Conservation (phyloP, 2,888 invertebrate genomes). For the Penaeus monodon region DNA sequence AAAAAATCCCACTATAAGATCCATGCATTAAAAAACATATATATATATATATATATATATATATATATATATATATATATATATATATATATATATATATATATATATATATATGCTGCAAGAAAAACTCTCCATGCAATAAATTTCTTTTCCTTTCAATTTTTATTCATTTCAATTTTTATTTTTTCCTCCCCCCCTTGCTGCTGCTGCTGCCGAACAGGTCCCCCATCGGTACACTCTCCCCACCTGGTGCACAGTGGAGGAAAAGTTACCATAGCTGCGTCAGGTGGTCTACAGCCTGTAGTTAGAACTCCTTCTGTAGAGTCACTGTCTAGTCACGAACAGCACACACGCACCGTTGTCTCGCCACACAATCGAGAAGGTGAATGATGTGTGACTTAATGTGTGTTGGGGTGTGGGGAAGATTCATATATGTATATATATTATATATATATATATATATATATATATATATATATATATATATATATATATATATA, state of each 20-base stretch:
- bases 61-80: background rate
- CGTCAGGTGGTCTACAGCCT: constrained; percentile 61
- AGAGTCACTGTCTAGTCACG: constrained; percentile 68
- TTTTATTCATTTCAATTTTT: constrained; percentile 1
- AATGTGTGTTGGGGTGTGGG: background rate
- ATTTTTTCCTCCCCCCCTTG: constrained; percentile 13
- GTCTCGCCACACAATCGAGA: constrained; percentile 67
- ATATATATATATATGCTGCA: background rate
- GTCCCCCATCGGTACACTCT: constrained; percentile 68
- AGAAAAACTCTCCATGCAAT: background rate
- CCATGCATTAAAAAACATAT: background rate
- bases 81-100: background rate
- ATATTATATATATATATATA: constrained; percentile 2
- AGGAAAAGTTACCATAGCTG: constrained; percentile 58
- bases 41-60: background rate
- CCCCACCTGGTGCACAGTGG: constrained; percentile 69
- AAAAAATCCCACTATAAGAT: too few relatives aligned
- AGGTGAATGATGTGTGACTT: constrained; percentile 65
- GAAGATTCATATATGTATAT: background rate
- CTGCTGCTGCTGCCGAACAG: constrained; percentile 61
- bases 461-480: constrained; percentile 2
- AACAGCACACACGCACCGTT: constrained; percentile 68
- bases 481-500: background rate
- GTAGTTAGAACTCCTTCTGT: constrained; percentile 66
- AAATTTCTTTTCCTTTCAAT: background rate